These are phyloP conservation scores for Brachypalpus laphriformis DNA, from an alignment of 2,888 invertebrate genomes.

Conservation along the genomic window DNA sequence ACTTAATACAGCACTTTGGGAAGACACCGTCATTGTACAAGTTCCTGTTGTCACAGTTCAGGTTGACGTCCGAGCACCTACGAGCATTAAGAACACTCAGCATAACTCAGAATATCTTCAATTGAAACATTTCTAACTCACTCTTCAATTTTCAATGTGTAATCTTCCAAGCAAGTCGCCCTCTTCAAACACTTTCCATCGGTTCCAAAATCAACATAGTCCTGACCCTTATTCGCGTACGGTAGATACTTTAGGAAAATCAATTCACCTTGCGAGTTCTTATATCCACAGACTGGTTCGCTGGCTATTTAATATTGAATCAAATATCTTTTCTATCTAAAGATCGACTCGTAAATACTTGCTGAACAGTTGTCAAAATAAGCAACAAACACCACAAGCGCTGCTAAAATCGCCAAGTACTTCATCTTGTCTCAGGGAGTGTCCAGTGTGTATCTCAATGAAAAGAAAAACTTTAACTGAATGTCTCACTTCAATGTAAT, in stretches of 20 bases:
- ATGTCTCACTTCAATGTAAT: not conserved
- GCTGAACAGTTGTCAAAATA: slow-evolving; percentile 44
- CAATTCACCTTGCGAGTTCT: slow-evolving; percentile 78
- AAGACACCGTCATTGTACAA: slow-evolving; percentile 20
- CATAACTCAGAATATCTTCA: not conserved
- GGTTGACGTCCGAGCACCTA: slow-evolving; percentile 18
- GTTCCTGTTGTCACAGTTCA: slow-evolving; percentile 1
- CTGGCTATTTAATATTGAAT: slow-evolving; percentile 64
- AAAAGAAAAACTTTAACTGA: not conserved
- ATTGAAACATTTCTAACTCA: slow-evolving; percentile 74
- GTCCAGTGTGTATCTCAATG: not conserved
- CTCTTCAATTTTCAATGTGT: slow-evolving; percentile 78
- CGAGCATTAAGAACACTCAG: not conserved
- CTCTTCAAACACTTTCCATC: slow-evolving; percentile 79
- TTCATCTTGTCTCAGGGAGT: slow-evolving; percentile 32
- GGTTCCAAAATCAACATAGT: slow-evolving; percentile 79
- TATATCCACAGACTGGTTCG: slow-evolving; percentile 79
- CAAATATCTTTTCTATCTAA: not conserved
- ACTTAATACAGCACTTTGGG: slow-evolving; percentile 60
- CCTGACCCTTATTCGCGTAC: slow-evolving; percentile 77
- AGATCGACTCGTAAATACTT: slow-evolving; percentile 13
- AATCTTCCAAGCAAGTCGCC: slow-evolving; percentile 78
- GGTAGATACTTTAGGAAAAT: slow-evolving; percentile 80
- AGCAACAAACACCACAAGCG: slow-evolving; percentile 3
- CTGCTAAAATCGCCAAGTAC: not conserved